Evolutionary conservation across 2,797 vertebrate species (phyloP), one percentile per base, ranked within the genome.

Genomic region (Kryptolebias ocellatus): DNA sequence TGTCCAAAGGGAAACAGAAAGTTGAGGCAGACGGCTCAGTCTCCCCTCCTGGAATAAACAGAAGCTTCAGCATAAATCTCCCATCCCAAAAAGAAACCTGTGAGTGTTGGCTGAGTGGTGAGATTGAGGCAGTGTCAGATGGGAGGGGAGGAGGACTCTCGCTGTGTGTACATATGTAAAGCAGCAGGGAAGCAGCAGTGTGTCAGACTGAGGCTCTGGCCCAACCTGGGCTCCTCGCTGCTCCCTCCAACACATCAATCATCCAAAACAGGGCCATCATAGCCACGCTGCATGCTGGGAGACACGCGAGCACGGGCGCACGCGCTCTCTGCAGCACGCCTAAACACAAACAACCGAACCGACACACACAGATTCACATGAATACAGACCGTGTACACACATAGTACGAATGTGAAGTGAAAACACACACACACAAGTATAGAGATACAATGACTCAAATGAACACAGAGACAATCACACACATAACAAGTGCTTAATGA

Each of bases 81-180:
- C 67, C 24, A 44, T 63, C 55, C 63, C 16, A 71, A 79, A 70
- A 80, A 67, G 34, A 70, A 87, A 84, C 69, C 77, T 74, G 81
- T 53, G 79, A 81, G 83, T 72, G 76, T 74, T 86, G 86, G 70
- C 77, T 70, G 85, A 50, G 73, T 34, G 80, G 74, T 56, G 79
- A 83, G 77, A 54, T 52, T 67, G 81, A 83, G 72, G 74, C 80
- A 71, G 83, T 71, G 82, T 87, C 85, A 81, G 83, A 80, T 81
- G 82, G 84, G 80, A 85, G 80, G 81, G 78, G 79, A 76, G 81
- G 74, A 64, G 90, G 85, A 80, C 86, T 88, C 93, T 90, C 90
- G 92, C 93, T 93, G 93, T 51, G 93, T 81, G 85, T 94, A 94
- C 93, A 94, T 94, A 93, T 94, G 93, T 94, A 94, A 93, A 93